Evolutionary conservation across 2,797 vertebrate species (phyloP).

Genomic region (Otolemur crassicaudatus): DNA sequence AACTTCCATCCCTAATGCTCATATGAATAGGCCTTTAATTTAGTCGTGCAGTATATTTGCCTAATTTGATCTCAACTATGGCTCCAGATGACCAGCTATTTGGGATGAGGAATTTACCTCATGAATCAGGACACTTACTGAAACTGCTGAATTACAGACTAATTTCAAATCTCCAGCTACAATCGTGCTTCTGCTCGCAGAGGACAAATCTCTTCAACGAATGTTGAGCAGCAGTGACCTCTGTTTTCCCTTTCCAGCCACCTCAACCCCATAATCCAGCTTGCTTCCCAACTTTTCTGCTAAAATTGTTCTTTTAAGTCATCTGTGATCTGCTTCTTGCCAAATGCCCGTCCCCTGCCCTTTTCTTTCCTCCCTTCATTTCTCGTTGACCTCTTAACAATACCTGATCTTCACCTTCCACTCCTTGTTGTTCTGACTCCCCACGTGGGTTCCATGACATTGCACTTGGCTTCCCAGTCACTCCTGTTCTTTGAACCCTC

Average conservation of each 20-base stretch:
- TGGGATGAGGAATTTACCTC: constrained; percentile 59
- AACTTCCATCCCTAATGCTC: constrained; percentile 52
- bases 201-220: not conserved
- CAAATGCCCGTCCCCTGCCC: not conserved
- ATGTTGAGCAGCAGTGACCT: not conserved
- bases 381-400: not conserved
- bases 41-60: constrained; percentile 56
- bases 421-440: not conserved
- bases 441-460: not conserved
- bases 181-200: constrained; percentile 16
- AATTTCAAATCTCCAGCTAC: constrained; percentile 31
- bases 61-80: constrained; percentile 57
- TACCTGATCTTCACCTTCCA: not conserved
- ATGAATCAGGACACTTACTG: constrained; percentile 46
- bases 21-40: constrained; percentile 60
- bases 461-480: not conserved
- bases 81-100: constrained; percentile 65
- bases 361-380: not conserved
- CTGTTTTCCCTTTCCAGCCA: constrained; percentile 6
- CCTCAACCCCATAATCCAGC: not conserved
- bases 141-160: constrained; percentile 28
- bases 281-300: not conserved
- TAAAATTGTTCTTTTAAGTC: constrained; percentile 32
- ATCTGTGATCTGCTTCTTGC: constrained; percentile 21
- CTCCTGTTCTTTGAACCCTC: not conserved